Percentiles rank a stretch among this genome's conserved stretches.
Conservation (phyloP, 2,113 vertebrate genomes). For the Cranoglanis bouderius region DNA sequence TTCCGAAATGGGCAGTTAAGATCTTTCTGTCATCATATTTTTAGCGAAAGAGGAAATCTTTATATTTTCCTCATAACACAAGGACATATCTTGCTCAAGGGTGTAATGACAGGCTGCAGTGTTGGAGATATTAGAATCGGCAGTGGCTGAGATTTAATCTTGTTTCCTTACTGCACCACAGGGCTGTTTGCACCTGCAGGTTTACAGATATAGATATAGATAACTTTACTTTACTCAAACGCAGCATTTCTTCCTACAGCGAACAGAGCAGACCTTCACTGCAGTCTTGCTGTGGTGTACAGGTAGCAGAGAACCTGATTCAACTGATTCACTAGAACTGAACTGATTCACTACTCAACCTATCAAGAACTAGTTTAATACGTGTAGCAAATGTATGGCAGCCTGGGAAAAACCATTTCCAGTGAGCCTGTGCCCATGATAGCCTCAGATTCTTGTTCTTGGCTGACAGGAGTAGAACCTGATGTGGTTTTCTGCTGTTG, state of each 20-base stretch:
- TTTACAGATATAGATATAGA: constrained; percentile 16
- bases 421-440: too few relatives aligned
- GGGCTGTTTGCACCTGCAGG: constrained; percentile 22
- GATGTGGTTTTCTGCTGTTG: too few relatives aligned
- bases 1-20: background rate
- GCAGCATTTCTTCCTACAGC: background rate
- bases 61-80: constrained; percentile 38
- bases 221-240: background rate
- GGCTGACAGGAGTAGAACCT: too few relatives aligned
- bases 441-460: too few relatives aligned
- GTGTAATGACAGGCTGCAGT: constrained; percentile 25
- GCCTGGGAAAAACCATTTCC: background rate
- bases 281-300: background rate
- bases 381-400: background rate
- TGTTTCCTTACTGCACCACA: constrained; percentile 9
- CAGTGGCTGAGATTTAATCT: constrained; percentile 45
- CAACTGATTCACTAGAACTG: background rate
- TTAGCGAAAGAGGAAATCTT: constrained; percentile 17
- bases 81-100: constrained; percentile 30
- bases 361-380: background rate
- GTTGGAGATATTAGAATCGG: constrained; percentile 30
- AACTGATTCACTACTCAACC: background rate
- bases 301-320: background rate
- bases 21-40: constrained; percentile 14
- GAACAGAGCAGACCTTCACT: background rate